Percentiles rank a stretch among this genome's conserved stretches.
These are phyloP conservation scores for Nyctalus aviator DNA, from an alignment of 2,797 vertebrate genomes.

Conservation along the genomic window DNA sequence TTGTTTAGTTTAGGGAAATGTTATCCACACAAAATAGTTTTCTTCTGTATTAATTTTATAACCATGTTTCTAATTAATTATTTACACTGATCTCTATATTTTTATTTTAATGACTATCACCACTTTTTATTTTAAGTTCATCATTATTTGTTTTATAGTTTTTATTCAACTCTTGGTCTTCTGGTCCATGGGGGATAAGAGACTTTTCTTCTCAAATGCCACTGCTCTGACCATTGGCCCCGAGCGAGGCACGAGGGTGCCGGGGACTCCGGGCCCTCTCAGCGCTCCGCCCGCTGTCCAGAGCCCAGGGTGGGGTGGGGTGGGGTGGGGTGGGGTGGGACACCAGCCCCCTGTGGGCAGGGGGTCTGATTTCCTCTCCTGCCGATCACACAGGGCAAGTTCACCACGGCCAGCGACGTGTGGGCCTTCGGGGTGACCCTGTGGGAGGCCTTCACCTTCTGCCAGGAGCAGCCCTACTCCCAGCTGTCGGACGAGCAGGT, in stretches of 20 bases:
- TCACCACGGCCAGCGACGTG: conserved; percentile 97
- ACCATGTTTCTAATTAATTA: not conserved
- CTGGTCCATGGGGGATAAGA: too few relatives aligned
- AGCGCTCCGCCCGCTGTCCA: too few relatives aligned
- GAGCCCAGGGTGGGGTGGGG: too few relatives aligned
- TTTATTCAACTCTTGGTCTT: not conserved
- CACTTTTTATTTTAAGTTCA: not conserved
- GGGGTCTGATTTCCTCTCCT: not conserved
- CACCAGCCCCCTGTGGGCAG: not conserved
- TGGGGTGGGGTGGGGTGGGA: not conserved
- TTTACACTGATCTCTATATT: not conserved
- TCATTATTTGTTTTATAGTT: conserved; percentile 35
- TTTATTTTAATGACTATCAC: not conserved
- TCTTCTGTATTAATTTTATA: conserved; percentile 1
- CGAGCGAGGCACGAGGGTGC: not conserved
- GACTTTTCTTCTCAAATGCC: too few relatives aligned
- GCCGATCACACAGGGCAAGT: conserved; percentile 93
- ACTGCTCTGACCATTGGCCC: not conserved
- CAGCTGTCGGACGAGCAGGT: conserved; percentile 98
- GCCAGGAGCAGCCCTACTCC: conserved; percentile 97
- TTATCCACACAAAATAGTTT: not conserved
- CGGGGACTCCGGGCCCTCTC: not conserved
- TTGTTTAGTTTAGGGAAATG: not conserved
- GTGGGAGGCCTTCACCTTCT: conserved; percentile 98
- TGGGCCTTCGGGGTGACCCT: conserved; percentile 98